A percentile compares a stretch with the other conserved stretches of the same genome.
Conservation (phyloP, 2,113 vertebrate species). For the Tetraodon nigroviridis region DNA sequence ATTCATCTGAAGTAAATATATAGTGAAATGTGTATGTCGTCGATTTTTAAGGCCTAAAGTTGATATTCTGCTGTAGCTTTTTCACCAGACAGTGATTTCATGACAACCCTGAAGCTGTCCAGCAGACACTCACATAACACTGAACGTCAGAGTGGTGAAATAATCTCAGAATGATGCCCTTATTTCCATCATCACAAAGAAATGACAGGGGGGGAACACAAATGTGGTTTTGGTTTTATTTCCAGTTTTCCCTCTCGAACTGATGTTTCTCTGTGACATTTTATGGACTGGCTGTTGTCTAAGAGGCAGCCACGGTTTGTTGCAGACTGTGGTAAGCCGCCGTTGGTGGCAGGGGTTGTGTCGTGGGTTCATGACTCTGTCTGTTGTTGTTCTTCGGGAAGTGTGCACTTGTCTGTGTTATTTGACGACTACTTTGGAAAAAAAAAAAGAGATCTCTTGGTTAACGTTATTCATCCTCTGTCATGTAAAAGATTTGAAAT, state of each 20-base stretch:
- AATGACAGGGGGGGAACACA: constrained; percentile 48
- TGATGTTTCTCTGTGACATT: constrained; percentile 51
- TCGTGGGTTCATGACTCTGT: constrained; percentile 60
- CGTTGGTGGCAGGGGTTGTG: constrained; percentile 55
- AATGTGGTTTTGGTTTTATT: constrained; percentile 53
- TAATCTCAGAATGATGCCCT: constrained; percentile 75
- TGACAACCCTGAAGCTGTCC: constrained; percentile 43
- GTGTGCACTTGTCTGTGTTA: constrained; percentile 52
- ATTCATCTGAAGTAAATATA: too few species aligned
- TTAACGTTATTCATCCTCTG: not conserved
- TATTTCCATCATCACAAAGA: constrained; percentile 78
- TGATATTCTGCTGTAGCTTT: constrained; percentile 1
- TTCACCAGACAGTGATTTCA: constrained; percentile 39
- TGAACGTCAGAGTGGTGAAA: constrained; percentile 37
- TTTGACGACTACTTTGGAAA: constrained; percentile 26
- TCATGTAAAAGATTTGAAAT: not conserved
- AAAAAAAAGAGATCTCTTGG: constrained; percentile 3
- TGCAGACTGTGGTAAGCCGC: constrained; percentile 61
- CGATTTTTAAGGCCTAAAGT: not conserved
- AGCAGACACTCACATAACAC: constrained; percentile 44
- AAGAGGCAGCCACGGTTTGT: constrained; percentile 53
- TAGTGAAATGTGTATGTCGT: too few species aligned
- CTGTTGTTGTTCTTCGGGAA: constrained; percentile 54
- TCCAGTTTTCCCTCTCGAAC: constrained; percentile 37
- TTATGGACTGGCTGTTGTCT: constrained; percentile 69